phyloP scores from a whole-genome alignment of 2,797 vertebrate species.

The Serranus cabrilla region DNA sequence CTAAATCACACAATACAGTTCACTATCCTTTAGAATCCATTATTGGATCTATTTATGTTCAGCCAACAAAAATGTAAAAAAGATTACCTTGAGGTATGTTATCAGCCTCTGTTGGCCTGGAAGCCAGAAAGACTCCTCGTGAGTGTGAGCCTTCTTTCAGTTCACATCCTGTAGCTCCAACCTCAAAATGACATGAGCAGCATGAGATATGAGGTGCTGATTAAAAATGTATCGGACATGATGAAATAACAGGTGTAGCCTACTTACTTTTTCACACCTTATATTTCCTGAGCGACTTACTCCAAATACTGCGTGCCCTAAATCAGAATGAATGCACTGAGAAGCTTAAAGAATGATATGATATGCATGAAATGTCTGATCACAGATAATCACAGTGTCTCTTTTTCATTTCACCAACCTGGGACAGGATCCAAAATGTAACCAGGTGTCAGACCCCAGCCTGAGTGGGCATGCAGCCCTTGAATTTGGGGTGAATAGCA shows the following conservation, averaged over 20 bases:
- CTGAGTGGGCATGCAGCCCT: background rate
- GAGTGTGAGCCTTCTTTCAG: background rate
- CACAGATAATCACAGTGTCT: background rate
- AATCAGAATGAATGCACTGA: background rate
- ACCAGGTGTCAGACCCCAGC: background rate
- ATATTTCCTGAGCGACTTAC: conserved; percentile 11
- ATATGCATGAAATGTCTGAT: background rate
- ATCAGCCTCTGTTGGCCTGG: background rate
- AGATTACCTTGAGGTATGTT: background rate
- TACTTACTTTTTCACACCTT: conserved; percentile 15
- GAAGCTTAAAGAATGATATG: background rate
- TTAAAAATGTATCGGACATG: conserved; percentile 26
- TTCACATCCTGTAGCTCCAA: conserved; percentile 19
- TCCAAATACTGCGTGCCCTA: conserved; percentile 6
- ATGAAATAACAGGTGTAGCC: conserved; percentile 10
- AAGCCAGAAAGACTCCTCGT: background rate
- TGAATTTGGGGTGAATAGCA: conserved; percentile 30
- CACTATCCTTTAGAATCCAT: background rate
- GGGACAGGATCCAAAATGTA: background rate
- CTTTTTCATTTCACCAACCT: background rate
- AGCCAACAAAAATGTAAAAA: background rate
- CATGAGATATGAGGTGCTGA: conserved; percentile 10
- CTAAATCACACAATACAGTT: no score
- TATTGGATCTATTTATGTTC: conserved; percentile 1
- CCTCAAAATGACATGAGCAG: conserved; percentile 9